Percentiles rank a stretch among this genome's conserved stretches.
Evolutionary conservation across 35 echinoderm and acorn worm genomes (phyloP).

Genomic region (Heliocidaris tuberculata): DNA sequence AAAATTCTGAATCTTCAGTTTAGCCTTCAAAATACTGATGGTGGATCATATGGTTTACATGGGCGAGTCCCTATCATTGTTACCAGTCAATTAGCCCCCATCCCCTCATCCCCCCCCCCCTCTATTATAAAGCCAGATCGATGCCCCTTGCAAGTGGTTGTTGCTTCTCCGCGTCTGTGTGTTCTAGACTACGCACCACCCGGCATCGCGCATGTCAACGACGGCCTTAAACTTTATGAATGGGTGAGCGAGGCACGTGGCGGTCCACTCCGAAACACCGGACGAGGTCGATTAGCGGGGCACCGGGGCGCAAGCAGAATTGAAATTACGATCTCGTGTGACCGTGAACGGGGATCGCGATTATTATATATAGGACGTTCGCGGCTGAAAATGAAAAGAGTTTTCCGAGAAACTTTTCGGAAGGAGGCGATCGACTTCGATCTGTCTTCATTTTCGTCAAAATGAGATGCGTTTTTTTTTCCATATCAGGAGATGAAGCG

Average conservation of each 20-base stretch:
- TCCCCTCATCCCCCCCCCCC: too few relatives aligned
- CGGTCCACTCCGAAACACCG: background rate
- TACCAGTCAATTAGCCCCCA: too few relatives aligned
- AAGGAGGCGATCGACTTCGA: background rate
- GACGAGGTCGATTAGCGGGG: background rate
- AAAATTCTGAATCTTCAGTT: too few relatives aligned
- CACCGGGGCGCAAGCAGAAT: background rate
- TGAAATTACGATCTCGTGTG: slow-evolving; percentile 3
- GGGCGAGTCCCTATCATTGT: too few relatives aligned
- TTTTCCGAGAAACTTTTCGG: background rate
- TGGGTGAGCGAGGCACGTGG: background rate
- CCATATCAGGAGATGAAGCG: background rate
- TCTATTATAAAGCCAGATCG: background rate
- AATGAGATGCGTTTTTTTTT: background rate
- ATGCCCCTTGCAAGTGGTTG: background rate
- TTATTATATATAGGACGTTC: background rate
- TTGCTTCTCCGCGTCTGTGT: background rate
- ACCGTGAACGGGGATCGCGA: background rate
- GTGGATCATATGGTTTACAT: too few relatives aligned
- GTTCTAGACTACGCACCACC: background rate
- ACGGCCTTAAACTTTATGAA: slow-evolving; percentile 12
- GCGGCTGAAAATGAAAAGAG: slow-evolving; percentile 9
- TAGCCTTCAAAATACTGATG: too few relatives aligned
- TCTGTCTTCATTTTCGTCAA: background rate
- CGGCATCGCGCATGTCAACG: background rate